phyloP scores from a whole-genome alignment of 2,888 invertebrate genomes.

The Trissoscelio sp. region DNA sequence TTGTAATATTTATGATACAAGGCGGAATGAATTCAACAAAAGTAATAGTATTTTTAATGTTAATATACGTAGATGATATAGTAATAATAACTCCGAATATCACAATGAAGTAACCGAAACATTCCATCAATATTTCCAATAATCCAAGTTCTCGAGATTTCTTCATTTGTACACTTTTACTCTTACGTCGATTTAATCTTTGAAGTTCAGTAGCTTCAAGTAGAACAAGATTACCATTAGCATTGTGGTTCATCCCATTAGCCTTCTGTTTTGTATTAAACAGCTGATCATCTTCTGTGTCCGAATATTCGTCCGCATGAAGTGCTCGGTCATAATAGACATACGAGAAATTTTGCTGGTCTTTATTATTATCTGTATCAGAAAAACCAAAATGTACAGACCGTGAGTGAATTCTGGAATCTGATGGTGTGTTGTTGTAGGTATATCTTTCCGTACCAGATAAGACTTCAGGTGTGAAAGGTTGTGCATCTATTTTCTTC shows the following conservation, averaged over 20 bases:
- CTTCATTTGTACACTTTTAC: background rate
- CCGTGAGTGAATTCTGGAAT: conserved; percentile 78
- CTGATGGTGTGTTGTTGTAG: conserved; percentile 62
- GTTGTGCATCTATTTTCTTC: conserved; percentile 33
- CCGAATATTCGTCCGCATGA: conserved; percentile 70
- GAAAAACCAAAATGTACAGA: conserved; percentile 73
- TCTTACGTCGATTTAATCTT: conserved; percentile 37
- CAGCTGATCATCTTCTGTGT: conserved; percentile 63
- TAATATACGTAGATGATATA: conserved; percentile 88
- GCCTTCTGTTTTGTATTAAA: conserved; percentile 19
- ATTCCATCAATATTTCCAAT: conserved; percentile 80
- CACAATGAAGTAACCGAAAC: conserved; percentile 86
- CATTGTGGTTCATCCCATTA: conserved; percentile 36
- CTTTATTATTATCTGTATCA: conserved; percentile 42
- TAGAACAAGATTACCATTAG: conserved; percentile 64
- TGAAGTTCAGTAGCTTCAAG: conserved; percentile 73
- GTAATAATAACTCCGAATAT: conserved; percentile 87
- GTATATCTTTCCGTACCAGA: conserved; percentile 72
- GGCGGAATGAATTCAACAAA: conserved; percentile 89
- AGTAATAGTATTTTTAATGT: conserved; percentile 87
- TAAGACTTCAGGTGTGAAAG: conserved; percentile 70
- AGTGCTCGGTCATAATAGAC: conserved; percentile 77
- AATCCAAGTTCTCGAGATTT: background rate
- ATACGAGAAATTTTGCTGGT: conserved; percentile 74
- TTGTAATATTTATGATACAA: conserved; percentile 88